These are phyloP conservation scores for Trilocha varians DNA, from an alignment of 2,888 invertebrate genomes.

Conservation along the genomic window DNA sequence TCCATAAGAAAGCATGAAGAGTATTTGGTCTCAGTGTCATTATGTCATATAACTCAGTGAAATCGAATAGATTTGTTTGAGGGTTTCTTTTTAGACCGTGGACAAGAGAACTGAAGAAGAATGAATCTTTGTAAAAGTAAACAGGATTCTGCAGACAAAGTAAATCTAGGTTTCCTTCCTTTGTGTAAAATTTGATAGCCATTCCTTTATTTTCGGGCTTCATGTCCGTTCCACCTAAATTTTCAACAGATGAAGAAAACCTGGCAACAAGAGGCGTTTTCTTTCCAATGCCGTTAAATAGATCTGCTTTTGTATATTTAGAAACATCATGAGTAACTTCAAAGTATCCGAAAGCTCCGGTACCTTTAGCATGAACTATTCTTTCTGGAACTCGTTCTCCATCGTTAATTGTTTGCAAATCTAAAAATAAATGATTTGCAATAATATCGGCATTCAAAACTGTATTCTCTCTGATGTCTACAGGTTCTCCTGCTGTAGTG, in stretches of 20 bases:
- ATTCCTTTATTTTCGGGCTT: conserved; percentile 89
- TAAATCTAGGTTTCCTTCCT: conserved; percentile 90
- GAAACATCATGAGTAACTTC: conserved; percentile 87
- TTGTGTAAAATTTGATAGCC: conserved; percentile 91
- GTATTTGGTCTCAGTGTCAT: conserved; percentile 84
- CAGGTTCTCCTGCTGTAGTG: conserved; percentile 83
- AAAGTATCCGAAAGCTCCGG: conserved; percentile 87
- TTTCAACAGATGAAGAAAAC: conserved; percentile 86
- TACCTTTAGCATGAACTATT: conserved; percentile 93
- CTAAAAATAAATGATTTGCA: background rate
- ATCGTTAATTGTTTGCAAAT: conserved; percentile 65
- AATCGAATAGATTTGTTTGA: conserved; percentile 84
- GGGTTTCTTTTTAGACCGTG: conserved; percentile 95
- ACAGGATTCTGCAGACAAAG: conserved; percentile 90
- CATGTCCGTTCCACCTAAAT: conserved; percentile 87
- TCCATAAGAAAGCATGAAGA: conserved; percentile 82
- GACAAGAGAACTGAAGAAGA: conserved; percentile 86
- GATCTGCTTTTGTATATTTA: conserved; percentile 80
- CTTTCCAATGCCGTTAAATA: conserved; percentile 83
- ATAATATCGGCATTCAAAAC: conserved; percentile 79
- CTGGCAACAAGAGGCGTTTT: conserved; percentile 81
- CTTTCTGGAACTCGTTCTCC: conserved; percentile 93
- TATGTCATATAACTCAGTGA: conserved; percentile 92
- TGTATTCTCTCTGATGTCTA: conserved; percentile 78
- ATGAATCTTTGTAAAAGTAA: conserved; percentile 88